Base-by-base conservation (phyloP, 2,888 invertebrate species). In the Patella depressa region DNA sequence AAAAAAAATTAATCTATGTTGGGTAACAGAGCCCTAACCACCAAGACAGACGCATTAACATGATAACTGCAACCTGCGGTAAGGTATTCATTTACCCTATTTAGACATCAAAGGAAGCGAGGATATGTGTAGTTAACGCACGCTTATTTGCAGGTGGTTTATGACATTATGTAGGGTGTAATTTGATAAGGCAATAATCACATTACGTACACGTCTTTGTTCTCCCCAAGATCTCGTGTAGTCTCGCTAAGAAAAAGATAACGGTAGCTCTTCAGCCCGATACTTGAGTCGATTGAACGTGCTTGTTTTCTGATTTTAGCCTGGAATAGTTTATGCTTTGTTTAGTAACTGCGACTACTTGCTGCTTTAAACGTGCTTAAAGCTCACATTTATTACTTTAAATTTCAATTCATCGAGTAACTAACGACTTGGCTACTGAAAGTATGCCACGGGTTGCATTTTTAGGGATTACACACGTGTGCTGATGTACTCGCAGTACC, bases 91-190 rank as follows among this genome's bases (percentile, higher is more conserved):
- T 65, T 65, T 65, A 65, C 65, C 24, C 65, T 65, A 65, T 65
- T 24, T 24, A 24, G 24, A 65, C 19, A 65, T 65, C 19, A 65
- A 65, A 65, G 65, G 24, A 65, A 24, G 19, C 19, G 19, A 24
- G 65, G 24, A 19, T 65, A 15, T 65, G 24, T 65, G 65, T 65
- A 65, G 65, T 65, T 65, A 65, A 65, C 65, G 65, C 65, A 65
- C 65, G 65, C 65, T 65, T 65, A 65, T 65, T 65, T 65, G 65
- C 65, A 65, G 65, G 65, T 65, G 65, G 65, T 65, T 65, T 65
- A 65, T 65, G 19, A 65, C 24, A 65, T 65, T 65, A 65, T 65
- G 65, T 65, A 65, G 24, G 19, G 24, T 65, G 65, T 65, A 65
- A 65, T 65, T 24, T 24, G 65, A 65, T 65, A 65, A 65, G 65